Conservation (phyloP, 2,113 vertebrate genomes). For the Zootoca vivipara region DNA sequence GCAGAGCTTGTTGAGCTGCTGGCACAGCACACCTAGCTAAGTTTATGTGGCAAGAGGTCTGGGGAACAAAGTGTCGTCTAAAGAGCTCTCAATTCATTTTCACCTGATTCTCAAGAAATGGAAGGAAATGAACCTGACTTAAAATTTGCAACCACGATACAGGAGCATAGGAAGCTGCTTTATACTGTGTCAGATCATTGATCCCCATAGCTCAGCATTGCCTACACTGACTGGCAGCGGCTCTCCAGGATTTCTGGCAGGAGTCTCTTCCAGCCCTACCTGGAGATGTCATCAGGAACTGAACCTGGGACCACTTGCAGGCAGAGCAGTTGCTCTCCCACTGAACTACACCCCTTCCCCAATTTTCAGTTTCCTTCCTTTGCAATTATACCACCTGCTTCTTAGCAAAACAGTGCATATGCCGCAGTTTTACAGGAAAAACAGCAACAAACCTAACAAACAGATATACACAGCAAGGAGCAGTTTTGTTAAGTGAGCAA, state of each 20-base stretch:
- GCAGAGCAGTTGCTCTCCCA: no score
- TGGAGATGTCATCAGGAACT: no score
- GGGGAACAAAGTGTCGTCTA: background rate
- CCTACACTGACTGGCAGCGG: no score
- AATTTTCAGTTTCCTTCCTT: background rate
- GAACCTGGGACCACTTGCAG: no score
- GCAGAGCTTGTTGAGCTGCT: no score
- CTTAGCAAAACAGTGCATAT: background rate
- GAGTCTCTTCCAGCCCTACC: no score
- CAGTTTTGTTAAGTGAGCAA: background rate
- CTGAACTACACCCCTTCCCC: no score
- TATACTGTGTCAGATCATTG: background rate
- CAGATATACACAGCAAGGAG: background rate
- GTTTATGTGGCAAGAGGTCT: background rate
- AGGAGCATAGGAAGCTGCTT: background rate
- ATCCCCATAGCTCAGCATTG: no score
- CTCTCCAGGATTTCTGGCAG: no score
- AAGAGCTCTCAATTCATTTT: background rate
- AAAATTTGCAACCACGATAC: rapidly evolving
- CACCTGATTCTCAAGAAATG: background rate
- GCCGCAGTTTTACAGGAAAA: background rate
- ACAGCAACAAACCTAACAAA: background rate
- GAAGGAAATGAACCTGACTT: background rate
- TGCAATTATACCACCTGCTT: background rate
- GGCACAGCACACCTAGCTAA: no score